Evolutionary conservation across 2,888 invertebrate genomes (phyloP), one percentile per base, ranked within the genome.

Genomic region (Drepana falcataria): DNA sequence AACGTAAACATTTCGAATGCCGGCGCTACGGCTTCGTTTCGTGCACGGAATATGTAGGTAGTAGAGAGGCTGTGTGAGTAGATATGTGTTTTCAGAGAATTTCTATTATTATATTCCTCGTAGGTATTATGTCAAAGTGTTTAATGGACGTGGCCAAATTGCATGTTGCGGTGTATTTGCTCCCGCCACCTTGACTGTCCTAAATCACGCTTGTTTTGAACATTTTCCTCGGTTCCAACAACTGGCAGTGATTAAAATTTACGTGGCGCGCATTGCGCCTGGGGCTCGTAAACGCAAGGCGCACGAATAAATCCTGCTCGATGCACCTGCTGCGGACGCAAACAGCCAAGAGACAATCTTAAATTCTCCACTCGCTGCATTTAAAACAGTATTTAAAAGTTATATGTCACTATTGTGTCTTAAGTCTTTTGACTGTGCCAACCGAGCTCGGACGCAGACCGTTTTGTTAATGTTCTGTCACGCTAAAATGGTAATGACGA

Each of bases 201-300:
- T 89, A 89, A 89, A 90, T 90, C 87, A 89, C 81, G 81, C 69
- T 83, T 81, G 87, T 87, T 87, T 85, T 85, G 85, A 85, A 81
- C 81, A 77, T 85, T 87, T 87, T 76, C 83, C 83, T 78, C 82
- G 71, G 79, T 79, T 82, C 81, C 79, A 88, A 86, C 87, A 84
- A 87, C 87, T 89, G 88, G 85, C 87, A 86, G 82, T 86, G 88
- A 89, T 87, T 87, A 87, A 88, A 90, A 90, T 90, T 89, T 89
- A 90, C 88, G 89, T 85, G 81, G 77, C 87, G 79, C 80, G 83
- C 80, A 78, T 79, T 82, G 85, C 80, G 83, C 80, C 68, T 75
- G 79, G 66, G 82, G 78, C 80, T 77, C 75, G 82, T 79, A 77
- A 76, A 77, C 79, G 77, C 83, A 77, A 75, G 78, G 81, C 83